phyloP scores from a whole-genome alignment of 2,888 invertebrate species.

The Stratiomys singularior region DNA sequence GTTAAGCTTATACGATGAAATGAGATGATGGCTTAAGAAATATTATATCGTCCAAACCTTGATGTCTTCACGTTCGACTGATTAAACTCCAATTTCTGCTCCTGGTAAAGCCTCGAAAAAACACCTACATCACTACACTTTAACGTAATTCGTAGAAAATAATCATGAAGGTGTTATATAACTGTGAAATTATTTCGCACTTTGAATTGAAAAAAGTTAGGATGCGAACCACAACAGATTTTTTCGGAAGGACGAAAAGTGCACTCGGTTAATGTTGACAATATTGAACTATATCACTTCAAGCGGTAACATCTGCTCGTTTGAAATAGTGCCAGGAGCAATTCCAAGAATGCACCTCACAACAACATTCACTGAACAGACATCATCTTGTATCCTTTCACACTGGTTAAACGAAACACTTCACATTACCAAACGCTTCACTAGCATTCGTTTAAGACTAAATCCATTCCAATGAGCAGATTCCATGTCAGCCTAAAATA shows the following conservation, averaged over 20 bases:
- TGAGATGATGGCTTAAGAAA: too few relatives aligned
- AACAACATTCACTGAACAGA: not conserved
- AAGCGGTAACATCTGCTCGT: not conserved
- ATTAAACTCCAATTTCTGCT: conserved; percentile 20
- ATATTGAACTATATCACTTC: not conserved
- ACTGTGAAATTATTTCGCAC: not conserved
- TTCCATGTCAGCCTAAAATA: conserved; percentile 1
- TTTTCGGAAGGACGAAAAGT: not conserved
- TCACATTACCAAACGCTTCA: not conserved
- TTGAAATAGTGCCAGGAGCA: not conserved
- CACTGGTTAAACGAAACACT: not conserved
- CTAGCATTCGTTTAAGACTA: not conserved
- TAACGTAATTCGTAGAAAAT: conserved; percentile 5
- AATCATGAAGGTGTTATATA: conserved; percentile 17
- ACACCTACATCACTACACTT: conserved; percentile 14
- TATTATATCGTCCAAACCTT: not conserved
- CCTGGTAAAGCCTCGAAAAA: conserved; percentile 14
- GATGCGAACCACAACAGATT: not conserved
- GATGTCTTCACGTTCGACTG: conserved; percentile 14
- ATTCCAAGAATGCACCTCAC: not conserved
- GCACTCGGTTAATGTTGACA: not conserved
- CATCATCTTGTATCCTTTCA: too few relatives aligned
- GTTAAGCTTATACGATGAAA: too few relatives aligned
- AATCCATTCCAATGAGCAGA: not conserved
- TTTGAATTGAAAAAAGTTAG: not conserved